Conservation (phyloP, 2,888 invertebrate species). For the Miltochrista miniata region DNA sequence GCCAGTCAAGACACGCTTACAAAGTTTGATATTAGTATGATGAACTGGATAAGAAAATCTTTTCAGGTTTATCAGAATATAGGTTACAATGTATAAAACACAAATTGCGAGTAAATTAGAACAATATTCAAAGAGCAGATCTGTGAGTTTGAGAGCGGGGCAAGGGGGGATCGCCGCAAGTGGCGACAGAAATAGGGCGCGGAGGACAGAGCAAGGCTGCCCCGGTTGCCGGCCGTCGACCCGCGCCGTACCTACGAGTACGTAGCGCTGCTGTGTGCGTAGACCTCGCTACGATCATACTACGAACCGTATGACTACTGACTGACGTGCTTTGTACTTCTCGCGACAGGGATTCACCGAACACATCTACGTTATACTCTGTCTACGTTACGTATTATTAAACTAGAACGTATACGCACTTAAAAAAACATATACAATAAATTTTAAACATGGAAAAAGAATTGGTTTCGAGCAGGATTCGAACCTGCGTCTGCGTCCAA, state of each 20-base stretch:
- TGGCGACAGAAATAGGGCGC: slow-evolving; percentile 82
- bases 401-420: slow-evolving; percentile 23
- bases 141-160: slow-evolving; percentile 35
- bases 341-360: slow-evolving; percentile 52
- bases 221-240: slow-evolving; percentile 79
- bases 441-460: too few species aligned
- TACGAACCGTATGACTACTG: slow-evolving; percentile 47
- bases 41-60: too few species aligned
- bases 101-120: slow-evolving; percentile 45
- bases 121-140: slow-evolving; percentile 65
- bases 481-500: too few species aligned
- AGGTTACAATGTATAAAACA: too few species aligned
- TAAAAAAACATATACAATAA: too few species aligned
- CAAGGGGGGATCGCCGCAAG: slow-evolving; percentile 50
- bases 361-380: slow-evolving; percentile 50
- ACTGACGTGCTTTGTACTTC: slow-evolving; percentile 16
- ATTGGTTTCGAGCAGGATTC: too few species aligned
- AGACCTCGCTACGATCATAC: slow-evolving; percentile 51
- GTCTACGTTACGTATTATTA: slow-evolving; percentile 44
- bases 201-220: slow-evolving; percentile 84
- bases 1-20: too few species aligned
- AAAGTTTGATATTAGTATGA: too few species aligned
- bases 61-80: too few species aligned
- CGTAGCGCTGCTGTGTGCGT: slow-evolving; percentile 46
- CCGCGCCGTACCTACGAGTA: slow-evolving; percentile 60